These are phyloP conservation scores for Drosophila affinis DNA, from an alignment of 2,888 invertebrate species.

Conservation along the genomic window DNA sequence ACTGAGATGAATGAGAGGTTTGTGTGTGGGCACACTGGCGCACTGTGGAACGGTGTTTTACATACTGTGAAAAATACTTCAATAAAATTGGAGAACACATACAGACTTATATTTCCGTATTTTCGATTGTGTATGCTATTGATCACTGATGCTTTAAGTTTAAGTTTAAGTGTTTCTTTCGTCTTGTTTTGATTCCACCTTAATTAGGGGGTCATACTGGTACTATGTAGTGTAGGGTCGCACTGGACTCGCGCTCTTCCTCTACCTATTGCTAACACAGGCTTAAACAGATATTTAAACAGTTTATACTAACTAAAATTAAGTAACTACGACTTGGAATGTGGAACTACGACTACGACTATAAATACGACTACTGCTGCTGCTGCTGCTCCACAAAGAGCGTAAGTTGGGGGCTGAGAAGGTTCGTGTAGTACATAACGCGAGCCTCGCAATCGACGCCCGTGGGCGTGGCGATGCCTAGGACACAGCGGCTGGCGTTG, in stretches of 20 bases:
- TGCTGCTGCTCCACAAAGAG: constrained; percentile 53
- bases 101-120: too few species aligned
- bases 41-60: too few species aligned
- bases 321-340: not conserved
- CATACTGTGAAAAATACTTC: not conserved
- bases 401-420: constrained; percentile 39
- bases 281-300: not conserved
- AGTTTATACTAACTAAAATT: constrained; percentile 6
- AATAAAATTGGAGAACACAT: too few species aligned
- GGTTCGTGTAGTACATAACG: constrained; percentile 56
- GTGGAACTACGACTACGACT: not conserved
- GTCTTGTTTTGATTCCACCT: too few species aligned
- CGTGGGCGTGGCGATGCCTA: constrained; percentile 68
- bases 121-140: too few species aligned
- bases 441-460: constrained; percentile 37
- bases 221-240: too few species aligned
- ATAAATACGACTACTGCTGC: not conserved
- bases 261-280: not conserved
- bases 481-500: constrained; percentile 59
- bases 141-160: too few species aligned
- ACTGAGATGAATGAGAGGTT: not conserved
- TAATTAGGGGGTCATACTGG: too few species aligned
- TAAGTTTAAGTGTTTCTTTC: too few species aligned
- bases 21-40: too few species aligned
- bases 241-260: not conserved